Percentiles rank a stretch among this genome's conserved stretches.
Conservation (phyloP, 2,888 invertebrate species). For the Heliconius sara region DNA sequence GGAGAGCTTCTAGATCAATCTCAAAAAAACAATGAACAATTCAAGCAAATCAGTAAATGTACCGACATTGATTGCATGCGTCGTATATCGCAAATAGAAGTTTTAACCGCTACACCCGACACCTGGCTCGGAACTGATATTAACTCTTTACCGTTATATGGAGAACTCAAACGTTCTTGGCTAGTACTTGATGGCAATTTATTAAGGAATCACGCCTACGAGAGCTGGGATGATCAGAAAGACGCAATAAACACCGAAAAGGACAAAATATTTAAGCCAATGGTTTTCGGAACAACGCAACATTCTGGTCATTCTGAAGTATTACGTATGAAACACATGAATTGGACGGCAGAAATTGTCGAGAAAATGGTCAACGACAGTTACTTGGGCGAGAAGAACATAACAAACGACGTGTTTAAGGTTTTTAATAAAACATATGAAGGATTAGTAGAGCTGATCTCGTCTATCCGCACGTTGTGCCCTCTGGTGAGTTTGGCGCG, state of each 20-base stretch:
- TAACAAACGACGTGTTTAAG: constrained; percentile 85
- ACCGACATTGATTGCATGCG: constrained; percentile 84
- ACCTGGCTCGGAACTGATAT: constrained; percentile 86
- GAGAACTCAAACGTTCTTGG: constrained; percentile 89
- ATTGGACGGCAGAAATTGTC: constrained; percentile 87
- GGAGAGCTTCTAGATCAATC: constrained; percentile 85
- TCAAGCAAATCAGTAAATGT: constrained; percentile 84
- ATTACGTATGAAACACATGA: constrained; percentile 84
- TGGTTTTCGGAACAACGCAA: constrained; percentile 89
- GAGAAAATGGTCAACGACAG: constrained; percentile 86
- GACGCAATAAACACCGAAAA: constrained; percentile 71
- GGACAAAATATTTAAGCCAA: constrained; percentile 74
- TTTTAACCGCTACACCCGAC: constrained; percentile 88
- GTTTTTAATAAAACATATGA: constrained; percentile 88
- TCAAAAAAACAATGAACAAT: constrained; percentile 85
- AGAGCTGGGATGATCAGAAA: constrained; percentile 84
- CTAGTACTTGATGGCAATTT: constrained; percentile 89
- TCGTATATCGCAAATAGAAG: constrained; percentile 77
- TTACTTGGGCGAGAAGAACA: constrained; percentile 85
- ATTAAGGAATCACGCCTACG: constrained; percentile 86
- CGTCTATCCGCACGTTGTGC: constrained; percentile 91
- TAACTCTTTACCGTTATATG: constrained; percentile 86
- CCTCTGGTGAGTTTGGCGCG: constrained; percentile 88
- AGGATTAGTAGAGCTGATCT: constrained; percentile 89
- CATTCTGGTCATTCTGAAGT: constrained; percentile 88